Base-by-base conservation (phyloP, 1,140 invertebrate genomes). In the Habropoda laboriosa region DNA sequence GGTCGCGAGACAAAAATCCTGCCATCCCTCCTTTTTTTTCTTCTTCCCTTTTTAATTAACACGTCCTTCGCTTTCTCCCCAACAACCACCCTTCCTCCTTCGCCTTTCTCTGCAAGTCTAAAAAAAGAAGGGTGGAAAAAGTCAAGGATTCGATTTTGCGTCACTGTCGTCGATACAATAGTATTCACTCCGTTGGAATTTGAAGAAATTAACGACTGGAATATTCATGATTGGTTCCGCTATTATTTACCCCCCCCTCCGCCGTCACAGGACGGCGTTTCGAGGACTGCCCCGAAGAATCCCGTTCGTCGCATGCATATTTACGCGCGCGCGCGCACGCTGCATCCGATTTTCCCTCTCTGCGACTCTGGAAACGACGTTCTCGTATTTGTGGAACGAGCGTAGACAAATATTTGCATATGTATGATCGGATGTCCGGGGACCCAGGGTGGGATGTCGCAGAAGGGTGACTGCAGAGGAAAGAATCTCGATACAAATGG, bases 351-450 rank as follows among this genome's bases (percentile, higher is more conserved):
- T 73, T 35, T 47, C 40, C 42, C 24, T 47, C 40, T 30, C 24
- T 21, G 49, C 21, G 10, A 76, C 53, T 38, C 47, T 45, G 74
- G 49, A 21, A 76, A 57, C 40, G 30, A 58, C n/a, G 38, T 76
- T 16, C 12, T 2, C 21, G 51, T 35, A 57, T 67, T 66, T 67
- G 27, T 53, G 18, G 18, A 55, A 53, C 47, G 18, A 3, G 3
- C 71, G 12, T 24, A 58, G 40, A 57, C n/a, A 76, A 68, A 57
- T 16, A 68, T 68, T 57, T 68, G 74, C 63, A 68, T 76, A 47
- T 64, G 72, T 8, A 64, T 64, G 72, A 53, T 53, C 60, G 27
- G 30, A 2, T 18, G n/a, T 0, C 8, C 1, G 2, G 10, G 38
- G 8, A 30, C 3, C 13, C 7, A 27, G 27, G n/a, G n/a, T n/a